phyloP scores from a whole-genome alignment of 2,888 invertebrate species.

The Platycheirus albimanus region DNA sequence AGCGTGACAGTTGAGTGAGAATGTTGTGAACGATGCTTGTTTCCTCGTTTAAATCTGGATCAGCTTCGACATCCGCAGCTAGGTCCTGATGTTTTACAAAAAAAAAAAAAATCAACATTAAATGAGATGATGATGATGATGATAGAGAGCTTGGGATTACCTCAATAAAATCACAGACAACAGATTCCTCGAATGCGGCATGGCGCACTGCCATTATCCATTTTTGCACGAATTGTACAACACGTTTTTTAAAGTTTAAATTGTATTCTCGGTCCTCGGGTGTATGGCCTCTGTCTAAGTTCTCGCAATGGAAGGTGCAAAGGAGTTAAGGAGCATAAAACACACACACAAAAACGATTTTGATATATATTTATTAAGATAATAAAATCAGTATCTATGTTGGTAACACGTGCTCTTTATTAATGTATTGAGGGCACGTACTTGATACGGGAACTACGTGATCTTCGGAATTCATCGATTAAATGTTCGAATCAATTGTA shows the following conservation, averaged over 20 bases:
- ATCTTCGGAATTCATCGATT: not conserved
- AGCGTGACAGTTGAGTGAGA: constrained; percentile 85
- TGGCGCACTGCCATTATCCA: constrained; percentile 89
- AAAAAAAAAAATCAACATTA: constrained; percentile 7
- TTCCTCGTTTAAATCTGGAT: constrained; percentile 87
- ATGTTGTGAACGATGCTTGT: constrained; percentile 88
- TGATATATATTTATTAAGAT: not conserved
- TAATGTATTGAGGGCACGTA: not conserved
- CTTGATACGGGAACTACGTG: not conserved
- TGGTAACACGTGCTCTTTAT: not conserved
- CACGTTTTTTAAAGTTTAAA: constrained; percentile 88
- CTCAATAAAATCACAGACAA: constrained; percentile 89
- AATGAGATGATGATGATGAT: not conserved
- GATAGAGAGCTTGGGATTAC: constrained; percentile 76
- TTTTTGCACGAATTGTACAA: constrained; percentile 90
- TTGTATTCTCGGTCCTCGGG: constrained; percentile 87
- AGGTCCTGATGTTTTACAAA: constrained; percentile 84
- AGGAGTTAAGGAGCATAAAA: constrained; percentile 82
- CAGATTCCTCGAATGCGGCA: constrained; percentile 89
- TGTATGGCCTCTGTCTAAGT: constrained; percentile 82
- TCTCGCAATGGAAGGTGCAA: constrained; percentile 84
- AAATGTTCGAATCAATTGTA: not conserved
- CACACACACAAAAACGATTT: constrained; percentile 46
- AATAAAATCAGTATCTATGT: not conserved
- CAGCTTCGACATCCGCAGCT: constrained; percentile 87